Percentiles rank a stretch among this genome's conserved stretches.
These are phyloP conservation scores for Melieria crassipennis DNA, from an alignment of 2,888 invertebrate species.

Conservation along the genomic window DNA sequence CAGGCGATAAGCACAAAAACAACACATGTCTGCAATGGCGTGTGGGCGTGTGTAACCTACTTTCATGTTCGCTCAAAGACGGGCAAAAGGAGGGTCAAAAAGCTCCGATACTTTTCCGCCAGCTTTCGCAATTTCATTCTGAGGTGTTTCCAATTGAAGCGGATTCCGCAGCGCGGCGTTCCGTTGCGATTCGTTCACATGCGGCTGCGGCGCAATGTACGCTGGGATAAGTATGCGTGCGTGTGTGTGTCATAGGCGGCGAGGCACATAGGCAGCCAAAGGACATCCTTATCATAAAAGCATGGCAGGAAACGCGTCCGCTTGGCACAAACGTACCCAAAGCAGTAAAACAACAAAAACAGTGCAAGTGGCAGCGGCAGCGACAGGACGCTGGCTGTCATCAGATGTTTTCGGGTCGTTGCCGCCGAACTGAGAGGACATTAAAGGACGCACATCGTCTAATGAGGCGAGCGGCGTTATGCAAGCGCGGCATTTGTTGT, in stretches of 20 bases:
- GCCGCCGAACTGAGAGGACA: conserved; percentile 46
- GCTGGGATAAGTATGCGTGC: conserved; percentile 33
- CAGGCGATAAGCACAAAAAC: conserved; percentile 23
- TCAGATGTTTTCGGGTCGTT: conserved; percentile 61
- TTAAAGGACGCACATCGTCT: conserved; percentile 41
- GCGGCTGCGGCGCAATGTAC: conserved; percentile 4
- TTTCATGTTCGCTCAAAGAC: conserved; percentile 14
- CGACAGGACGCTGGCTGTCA: conserved; percentile 14
- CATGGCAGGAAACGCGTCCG: conserved; percentile 7
- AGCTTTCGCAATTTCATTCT: too few relatives aligned
- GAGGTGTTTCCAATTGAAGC: too few relatives aligned
- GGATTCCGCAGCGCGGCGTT: too few relatives aligned
- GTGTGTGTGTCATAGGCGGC: conserved; percentile 20
- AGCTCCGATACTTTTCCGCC: too few relatives aligned
- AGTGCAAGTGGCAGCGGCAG: conserved; percentile 13
- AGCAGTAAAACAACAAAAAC: conserved; percentile 7
- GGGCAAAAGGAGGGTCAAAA: too few relatives aligned
- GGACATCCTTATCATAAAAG: conserved; percentile 23
- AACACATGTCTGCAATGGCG: conserved; percentile 36
- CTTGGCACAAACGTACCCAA: background rate
- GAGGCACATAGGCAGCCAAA: conserved; percentile 12
- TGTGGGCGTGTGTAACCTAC: conserved; percentile 41
- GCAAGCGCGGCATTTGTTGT: too few relatives aligned
- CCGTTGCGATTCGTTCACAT: too few relatives aligned
- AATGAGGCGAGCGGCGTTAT: conserved; percentile 7